phyloP scores from a whole-genome alignment of 23 tunicate species.

The Diplosoma virens region DNA sequence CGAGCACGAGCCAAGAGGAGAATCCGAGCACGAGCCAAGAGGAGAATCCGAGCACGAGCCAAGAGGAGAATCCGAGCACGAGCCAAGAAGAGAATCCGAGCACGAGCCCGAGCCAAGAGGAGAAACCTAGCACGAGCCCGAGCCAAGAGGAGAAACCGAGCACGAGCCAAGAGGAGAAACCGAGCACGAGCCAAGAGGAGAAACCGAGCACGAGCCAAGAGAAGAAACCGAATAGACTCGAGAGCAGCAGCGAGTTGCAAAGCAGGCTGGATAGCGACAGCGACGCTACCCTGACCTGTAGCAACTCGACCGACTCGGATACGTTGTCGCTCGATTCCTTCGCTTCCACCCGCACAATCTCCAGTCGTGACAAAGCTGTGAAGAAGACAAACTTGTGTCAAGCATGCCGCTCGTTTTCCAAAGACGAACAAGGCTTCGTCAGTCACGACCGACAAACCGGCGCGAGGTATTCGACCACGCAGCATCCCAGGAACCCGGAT shows the following conservation, averaged over 20 bases:
- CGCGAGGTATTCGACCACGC: constrained; percentile 48
- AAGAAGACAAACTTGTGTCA: constrained; percentile 63
- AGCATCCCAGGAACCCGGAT: constrained; percentile 65
- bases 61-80: too few species aligned
- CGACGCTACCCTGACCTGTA: background rate
- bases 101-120: too few species aligned
- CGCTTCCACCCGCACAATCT: constrained; percentile 5
- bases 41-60: too few species aligned
- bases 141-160: too few species aligned
- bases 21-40: too few species aligned
- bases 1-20: too few species aligned
- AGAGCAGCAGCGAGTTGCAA: background rate
- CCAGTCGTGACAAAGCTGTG: background rate
- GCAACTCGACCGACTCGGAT: constrained; percentile 16
- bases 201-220: too few species aligned
- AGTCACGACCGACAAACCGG: constrained; percentile 65
- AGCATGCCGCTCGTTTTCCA: constrained; percentile 73
- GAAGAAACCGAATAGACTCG: too few species aligned
- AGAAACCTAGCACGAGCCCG: too few species aligned
- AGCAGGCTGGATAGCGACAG: background rate
- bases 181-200: too few species aligned
- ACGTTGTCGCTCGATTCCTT: constrained; percentile 16
- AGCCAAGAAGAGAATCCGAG: too few species aligned
- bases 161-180: too few species aligned
- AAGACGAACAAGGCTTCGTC: constrained; percentile 44